phyloP scores from a whole-genome alignment of 2,113 vertebrate genomes.

The Zeus faber region DNA sequence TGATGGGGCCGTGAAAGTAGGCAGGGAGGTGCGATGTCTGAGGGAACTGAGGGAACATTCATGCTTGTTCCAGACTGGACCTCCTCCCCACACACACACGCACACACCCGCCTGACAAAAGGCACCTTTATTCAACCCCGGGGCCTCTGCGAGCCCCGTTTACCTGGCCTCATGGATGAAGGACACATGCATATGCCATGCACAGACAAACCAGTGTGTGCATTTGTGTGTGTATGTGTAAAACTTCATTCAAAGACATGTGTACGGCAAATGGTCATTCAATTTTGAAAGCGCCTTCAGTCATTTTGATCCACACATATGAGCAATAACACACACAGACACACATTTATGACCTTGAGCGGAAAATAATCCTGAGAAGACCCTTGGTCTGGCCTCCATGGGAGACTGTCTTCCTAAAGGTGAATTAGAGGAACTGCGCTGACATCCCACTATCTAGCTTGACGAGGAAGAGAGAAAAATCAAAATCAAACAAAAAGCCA shows the following conservation, averaged over 20 bases:
- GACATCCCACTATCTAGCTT: too few species aligned
- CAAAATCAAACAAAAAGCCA: too few species aligned
- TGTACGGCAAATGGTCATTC: conserved; percentile 50
- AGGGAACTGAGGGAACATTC: conserved; percentile 89
- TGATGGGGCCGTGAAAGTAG: conserved; percentile 75
- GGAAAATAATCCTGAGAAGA: conserved; percentile 58
- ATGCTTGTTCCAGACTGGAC: conserved; percentile 78
- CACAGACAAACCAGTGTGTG: conserved; percentile 27
- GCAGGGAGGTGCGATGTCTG: conserved; percentile 79
- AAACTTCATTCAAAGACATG: conserved; percentile 55
- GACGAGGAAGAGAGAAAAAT: too few species aligned
- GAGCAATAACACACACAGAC: not conserved
- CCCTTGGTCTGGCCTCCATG: too few species aligned
- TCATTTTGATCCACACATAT: conserved; percentile 8
- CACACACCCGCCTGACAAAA: conserved; percentile 81
- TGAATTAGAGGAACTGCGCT: too few species aligned
- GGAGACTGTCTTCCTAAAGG: too few species aligned
- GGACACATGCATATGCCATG: conserved; percentile 13
- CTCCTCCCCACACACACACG: conserved; percentile 51
- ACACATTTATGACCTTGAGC: conserved; percentile 29
- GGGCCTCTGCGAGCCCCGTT: conserved; percentile 55
- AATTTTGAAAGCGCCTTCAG: conserved; percentile 39
- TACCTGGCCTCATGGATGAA: conserved; percentile 66
- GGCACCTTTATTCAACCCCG: conserved; percentile 90
- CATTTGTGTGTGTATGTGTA: conserved; percentile 31